Evolutionary conservation across 2,113 vertebrate species (phyloP), one percentile per base, ranked within the genome.

Genomic region (Lates calcarifer): DNA sequence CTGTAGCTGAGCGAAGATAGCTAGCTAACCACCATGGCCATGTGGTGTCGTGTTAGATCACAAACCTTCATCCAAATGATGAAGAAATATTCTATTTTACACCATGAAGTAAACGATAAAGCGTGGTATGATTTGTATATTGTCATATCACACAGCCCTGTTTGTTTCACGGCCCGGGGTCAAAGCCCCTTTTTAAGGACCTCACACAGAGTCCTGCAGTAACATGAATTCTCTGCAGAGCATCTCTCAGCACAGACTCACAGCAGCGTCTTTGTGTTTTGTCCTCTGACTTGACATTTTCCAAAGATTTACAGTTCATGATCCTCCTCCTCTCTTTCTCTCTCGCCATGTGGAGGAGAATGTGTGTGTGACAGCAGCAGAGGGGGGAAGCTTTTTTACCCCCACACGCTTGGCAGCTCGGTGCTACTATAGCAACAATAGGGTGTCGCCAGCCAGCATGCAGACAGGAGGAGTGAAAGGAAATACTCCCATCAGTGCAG

Each of bases 371-470:
- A 51, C 31, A n/a, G 47, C 24, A 70, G 58, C 78, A 77, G 65
- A 81, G 57, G 72, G 67, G 26, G 71, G 55, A 74, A 67, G 29
- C 65, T 63, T 51, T 12, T n/a, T n/a, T n/a, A n/a, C 20, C 28
- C 62, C 72, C 39, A 22, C n/a, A n/a, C n/a, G n/a, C 67, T 82
- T 85, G 83, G 87, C 83, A 67, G 58, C 62, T 57, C 28, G 29
- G 26, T 18, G 82, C 71, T 89, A 68, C 89, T 85, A 91, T 94
- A 87, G 89, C 84, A 94, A 94, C 92, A 78, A 60, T 28, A 53
- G 68, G 56, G 69, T 82, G 67, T 78, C 15, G 60, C 43, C 81
- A 88, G 60, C 43, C 81, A 88, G 81, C 53, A 61, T 74, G 74
- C 41, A 82, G 47, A 66, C 64, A 24, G 29, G 60, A 26, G 47